Percentiles rank a stretch among this genome's conserved stretches.
Evolutionary conservation across 2,797 vertebrate species (phyloP).

Genomic region (Phylloscopus collybita): DNA sequence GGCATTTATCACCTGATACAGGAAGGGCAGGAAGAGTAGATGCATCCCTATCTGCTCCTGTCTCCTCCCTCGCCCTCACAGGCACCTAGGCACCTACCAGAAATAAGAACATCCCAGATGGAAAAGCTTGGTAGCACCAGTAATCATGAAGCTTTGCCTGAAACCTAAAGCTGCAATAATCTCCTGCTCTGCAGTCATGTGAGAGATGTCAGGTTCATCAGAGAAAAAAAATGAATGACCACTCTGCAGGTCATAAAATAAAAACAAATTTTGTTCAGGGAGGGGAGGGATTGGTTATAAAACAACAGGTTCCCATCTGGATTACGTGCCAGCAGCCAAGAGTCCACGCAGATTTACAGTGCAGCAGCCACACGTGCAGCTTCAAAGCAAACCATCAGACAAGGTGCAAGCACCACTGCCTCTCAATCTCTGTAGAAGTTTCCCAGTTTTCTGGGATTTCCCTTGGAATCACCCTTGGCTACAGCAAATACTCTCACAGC

Average conservation of each 20-base stretch:
- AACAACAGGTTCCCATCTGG: background rate
- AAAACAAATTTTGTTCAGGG: background rate
- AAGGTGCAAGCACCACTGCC: background rate
- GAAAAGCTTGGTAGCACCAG: background rate
- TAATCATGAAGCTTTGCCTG: background rate
- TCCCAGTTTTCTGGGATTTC: background rate
- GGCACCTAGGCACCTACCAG: background rate
- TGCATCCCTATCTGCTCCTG: background rate
- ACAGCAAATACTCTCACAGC: background rate
- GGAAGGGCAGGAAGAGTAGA: background rate
- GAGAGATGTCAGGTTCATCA: background rate
- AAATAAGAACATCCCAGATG: background rate
- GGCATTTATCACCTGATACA: background rate
- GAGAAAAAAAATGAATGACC: background rate
- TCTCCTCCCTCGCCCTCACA: background rate
- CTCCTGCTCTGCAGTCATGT: background rate
- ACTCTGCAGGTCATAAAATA: background rate
- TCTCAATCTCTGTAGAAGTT: background rate
- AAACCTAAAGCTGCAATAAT: background rate
- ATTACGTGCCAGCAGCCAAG: background rate
- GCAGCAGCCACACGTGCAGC: background rate
- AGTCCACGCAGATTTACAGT: background rate
- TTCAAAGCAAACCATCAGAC: background rate
- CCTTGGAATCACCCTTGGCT: background rate
- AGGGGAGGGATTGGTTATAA: background rate